Evolutionary conservation across 35 echinoderm and acorn worm genomes (phyloP).

Genomic region (Apostichopus californicus): DNA sequence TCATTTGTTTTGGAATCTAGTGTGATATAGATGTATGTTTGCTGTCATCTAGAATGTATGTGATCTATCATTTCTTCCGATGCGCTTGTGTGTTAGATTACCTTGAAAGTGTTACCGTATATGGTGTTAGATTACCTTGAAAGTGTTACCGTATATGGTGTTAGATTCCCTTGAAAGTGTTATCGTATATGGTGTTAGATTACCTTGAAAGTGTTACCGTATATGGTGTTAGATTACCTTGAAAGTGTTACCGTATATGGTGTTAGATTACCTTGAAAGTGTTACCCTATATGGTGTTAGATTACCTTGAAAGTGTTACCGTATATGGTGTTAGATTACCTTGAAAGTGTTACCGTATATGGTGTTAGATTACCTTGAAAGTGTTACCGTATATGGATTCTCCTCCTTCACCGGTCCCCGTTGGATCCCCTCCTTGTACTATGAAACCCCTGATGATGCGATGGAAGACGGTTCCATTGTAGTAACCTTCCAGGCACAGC

Average conservation of each 20-base stretch:
- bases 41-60: too few relatives aligned
- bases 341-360: conserved; percentile 65
- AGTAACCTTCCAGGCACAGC: conserved; percentile 95
- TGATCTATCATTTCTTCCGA: too few relatives aligned
- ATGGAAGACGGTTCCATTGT: conserved; percentile 93
- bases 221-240: conserved; percentile 52
- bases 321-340: conserved; percentile 19
- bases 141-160: too few relatives aligned
- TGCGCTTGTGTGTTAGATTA: too few relatives aligned
- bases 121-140: too few relatives aligned
- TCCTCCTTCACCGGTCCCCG: conserved; percentile 93
- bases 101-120: too few relatives aligned
- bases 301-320: too few relatives aligned
- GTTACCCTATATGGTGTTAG: neutral
- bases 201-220: conserved; percentile 77
- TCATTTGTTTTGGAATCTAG: too few relatives aligned
- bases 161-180: too few relatives aligned
- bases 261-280: conserved; percentile 76
- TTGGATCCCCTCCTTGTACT: conserved; percentile 92
- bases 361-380: conserved; percentile 70
- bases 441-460: conserved; percentile 92
- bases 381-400: conserved; percentile 90
- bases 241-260: conserved; percentile 46
- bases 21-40: too few relatives aligned
- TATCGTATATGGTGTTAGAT: too few relatives aligned